Evolutionary conservation across 2,113 vertebrate genomes (phyloP).

Genomic region (Cryptomyrus ogoouensis): DNA sequence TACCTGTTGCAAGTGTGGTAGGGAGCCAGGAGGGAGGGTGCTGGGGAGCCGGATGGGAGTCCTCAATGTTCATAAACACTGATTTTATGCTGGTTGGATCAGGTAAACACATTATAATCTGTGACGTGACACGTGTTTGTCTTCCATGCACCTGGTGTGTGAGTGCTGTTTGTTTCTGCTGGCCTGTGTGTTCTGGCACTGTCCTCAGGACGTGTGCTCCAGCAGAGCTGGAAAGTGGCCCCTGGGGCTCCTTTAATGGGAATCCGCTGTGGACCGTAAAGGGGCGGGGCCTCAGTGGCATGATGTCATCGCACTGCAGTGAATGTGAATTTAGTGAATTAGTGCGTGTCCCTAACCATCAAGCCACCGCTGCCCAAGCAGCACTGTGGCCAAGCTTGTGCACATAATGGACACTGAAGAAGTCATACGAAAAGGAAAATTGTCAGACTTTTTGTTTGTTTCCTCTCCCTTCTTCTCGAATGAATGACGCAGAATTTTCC

Average conservation of each 20-base stretch:
- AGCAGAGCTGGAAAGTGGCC: background rate
- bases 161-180: background rate
- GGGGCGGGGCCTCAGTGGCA: background rate
- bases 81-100: background rate
- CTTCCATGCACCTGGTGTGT: background rate
- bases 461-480: background rate
- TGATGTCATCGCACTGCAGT: background rate
- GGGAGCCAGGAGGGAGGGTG: background rate
- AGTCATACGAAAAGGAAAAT: background rate
- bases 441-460: background rate
- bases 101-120: background rate
- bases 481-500: background rate
- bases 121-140: background rate
- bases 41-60: too few species aligned
- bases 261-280: background rate
- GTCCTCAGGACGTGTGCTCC: background rate
- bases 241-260: background rate
- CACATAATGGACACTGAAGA: background rate
- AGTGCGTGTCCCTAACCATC: too few species aligned
- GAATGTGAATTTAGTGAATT: background rate
- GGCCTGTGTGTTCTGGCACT: background rate
- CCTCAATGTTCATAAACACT: background rate
- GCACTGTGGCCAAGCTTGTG: too few species aligned
- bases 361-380: too few species aligned
- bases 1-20: too few species aligned